Conservation (phyloP, 2,797 vertebrate genomes). For the Telmatherina bonti region DNA sequence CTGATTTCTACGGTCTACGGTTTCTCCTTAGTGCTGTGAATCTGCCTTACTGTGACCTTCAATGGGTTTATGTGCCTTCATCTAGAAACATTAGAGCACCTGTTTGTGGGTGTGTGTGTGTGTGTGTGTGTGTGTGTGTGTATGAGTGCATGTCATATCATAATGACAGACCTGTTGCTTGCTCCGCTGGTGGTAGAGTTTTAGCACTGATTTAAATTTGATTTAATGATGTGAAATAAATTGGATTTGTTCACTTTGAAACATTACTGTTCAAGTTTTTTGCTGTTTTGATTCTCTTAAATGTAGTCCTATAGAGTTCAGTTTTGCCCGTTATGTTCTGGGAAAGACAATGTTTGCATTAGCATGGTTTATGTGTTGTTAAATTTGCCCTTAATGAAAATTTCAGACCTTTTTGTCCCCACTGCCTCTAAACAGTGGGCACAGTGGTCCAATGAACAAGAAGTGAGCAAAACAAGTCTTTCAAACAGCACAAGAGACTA, state of each 20-base stretch:
- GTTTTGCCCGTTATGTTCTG: neutral
- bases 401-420: neutral
- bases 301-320: neutral
- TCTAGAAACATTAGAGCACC: constrained; percentile 81
- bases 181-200: constrained; percentile 67
- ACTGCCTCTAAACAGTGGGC: neutral
- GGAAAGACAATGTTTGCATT: neutral
- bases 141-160: constrained; percentile 55
- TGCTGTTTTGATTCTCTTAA: constrained; percentile 5
- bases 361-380: neutral
- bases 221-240: constrained; percentile 83
- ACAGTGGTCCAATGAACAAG: constrained; percentile 12
- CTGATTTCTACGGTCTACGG: constrained; percentile 64
- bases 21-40: constrained; percentile 83
- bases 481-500: neutral
- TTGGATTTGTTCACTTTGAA: constrained; percentile 70
- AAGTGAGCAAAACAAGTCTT: neutral
- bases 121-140: constrained; percentile 28
- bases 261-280: constrained; percentile 14
- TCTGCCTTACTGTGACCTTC: constrained; percentile 87
- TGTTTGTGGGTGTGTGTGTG: constrained; percentile 50
- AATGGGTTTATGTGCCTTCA: constrained; percentile 87
- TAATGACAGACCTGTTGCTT: constrained; percentile 75
- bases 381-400: neutral
- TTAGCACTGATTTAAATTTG: constrained; percentile 73